A percentile compares a stretch with the other conserved stretches of the same genome.
Conservation (phyloP, 2,797 vertebrate genomes). For the Eidolon dupreanum region DNA sequence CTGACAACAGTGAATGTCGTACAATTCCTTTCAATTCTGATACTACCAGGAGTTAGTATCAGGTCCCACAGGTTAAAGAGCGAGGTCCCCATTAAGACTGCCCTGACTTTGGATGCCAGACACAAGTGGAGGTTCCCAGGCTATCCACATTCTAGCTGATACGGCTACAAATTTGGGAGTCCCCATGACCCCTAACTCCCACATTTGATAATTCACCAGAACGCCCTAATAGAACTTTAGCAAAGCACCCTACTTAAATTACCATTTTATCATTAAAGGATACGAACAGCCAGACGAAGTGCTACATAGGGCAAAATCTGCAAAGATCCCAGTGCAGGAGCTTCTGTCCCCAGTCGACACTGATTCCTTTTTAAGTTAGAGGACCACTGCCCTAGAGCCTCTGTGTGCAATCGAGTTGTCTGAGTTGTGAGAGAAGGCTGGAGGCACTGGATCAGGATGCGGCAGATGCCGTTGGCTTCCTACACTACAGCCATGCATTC, state of each 20-base stretch:
- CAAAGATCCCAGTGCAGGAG: not conserved
- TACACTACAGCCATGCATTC: too few relatives aligned
- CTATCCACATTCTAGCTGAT: not conserved
- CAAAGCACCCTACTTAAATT: not conserved
- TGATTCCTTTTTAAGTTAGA: not conserved
- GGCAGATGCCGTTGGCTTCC: not conserved
- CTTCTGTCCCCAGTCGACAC: not conserved
- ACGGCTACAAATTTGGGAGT: not conserved
- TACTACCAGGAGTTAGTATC: not conserved
- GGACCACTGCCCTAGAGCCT: not conserved
- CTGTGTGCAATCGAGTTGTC: not conserved
- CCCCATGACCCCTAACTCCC: not conserved
- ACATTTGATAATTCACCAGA: not conserved
- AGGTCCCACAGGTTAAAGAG: not conserved
- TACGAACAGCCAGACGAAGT: not conserved
- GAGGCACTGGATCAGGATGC: rapidly evolving
- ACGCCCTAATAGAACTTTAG: not conserved
- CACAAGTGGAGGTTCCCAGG: not conserved
- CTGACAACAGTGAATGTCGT: not conserved
- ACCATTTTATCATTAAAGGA: not conserved
- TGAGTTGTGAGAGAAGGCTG: not conserved
- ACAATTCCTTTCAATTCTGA: not conserved
- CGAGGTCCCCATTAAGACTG: not conserved
- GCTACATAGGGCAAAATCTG: not conserved
- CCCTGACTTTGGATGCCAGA: not conserved